Evolutionary conservation across 53 echinoderm and acorn worm species (phyloP).

Genomic region (Crossaster papposus): DNA sequence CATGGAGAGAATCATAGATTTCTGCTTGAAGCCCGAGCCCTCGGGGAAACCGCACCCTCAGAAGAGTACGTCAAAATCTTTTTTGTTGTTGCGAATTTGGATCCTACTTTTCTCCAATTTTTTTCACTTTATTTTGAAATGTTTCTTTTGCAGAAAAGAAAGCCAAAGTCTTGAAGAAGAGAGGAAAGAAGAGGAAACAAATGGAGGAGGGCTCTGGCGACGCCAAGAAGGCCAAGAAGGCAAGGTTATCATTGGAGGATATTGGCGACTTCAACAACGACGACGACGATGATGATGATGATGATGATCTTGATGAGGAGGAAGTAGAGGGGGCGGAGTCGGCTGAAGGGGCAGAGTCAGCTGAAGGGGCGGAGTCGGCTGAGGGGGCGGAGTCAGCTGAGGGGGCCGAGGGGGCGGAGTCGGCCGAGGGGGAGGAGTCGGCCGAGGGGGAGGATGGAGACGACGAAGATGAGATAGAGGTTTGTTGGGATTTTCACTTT

Average conservation of each 20-base stretch:
- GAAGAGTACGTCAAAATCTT: conserved; percentile 68
- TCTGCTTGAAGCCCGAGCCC: conserved; percentile 76
- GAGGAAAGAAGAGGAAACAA: conserved; percentile 65
- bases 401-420: too few relatives aligned
- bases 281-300: conserved; percentile 10
- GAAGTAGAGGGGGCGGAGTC: conserved; percentile 37
- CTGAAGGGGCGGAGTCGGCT: too few relatives aligned
- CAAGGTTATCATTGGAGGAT: conserved; percentile 29
- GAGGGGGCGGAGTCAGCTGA: too few relatives aligned
- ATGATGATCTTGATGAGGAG: conserved; percentile 21
- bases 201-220: conserved; percentile 42
- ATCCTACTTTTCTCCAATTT: neutral
- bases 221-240: conserved; percentile 51
- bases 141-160: conserved; percentile 49
- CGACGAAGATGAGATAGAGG: conserved; percentile 2
- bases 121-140: neutral
- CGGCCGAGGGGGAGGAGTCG: conserved; percentile 25
- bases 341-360: too few relatives aligned
- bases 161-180: conserved; percentile 36
- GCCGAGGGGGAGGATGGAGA: conserved; percentile 44
- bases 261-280: conserved; percentile 19
- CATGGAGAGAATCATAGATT: conserved; percentile 70
- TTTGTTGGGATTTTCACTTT: neutral
- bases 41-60: conserved; percentile 74
- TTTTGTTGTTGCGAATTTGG: too few relatives aligned